Evolutionary conservation across 2,113 vertebrate species (phyloP), one percentile per base, ranked within the genome.

Genomic region (Steatornis caripensis): DNA sequence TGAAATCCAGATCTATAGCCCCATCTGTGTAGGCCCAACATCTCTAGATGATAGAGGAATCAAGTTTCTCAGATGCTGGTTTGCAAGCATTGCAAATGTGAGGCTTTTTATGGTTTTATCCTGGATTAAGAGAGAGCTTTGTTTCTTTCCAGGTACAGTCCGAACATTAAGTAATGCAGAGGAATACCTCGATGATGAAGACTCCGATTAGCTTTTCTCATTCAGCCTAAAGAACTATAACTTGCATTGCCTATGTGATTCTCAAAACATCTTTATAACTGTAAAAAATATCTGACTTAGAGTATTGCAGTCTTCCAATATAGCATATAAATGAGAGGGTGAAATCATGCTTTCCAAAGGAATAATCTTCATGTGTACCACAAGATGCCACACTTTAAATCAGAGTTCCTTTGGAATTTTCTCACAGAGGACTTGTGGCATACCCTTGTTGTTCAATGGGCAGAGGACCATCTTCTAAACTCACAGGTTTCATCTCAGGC

Each of bases 161-260:
- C 98, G 99, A 96, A 98, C 98, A 93, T 98, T 98, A 95, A 99
- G 99, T 98, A 99, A 99, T 37, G 99, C 99, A 15, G 99, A 99
- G 58, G 99, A 99, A 78, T 99, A 99, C 97, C 98, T 99, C 64
- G 99, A 99, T 18, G 99, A 99, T 53, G 99, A 99, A 97, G 99
- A 99, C 96, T 99, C 99, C 0, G 99, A 99, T 97, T 99, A 98
- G 86, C 98, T 86, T 95, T 60, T 76, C 84, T 46, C n/a, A 12
- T 51, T 89, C 86, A 68, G 57, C 60, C n/a, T 95, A 27, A 87
- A 93, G 88, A 97, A 39, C 84, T 94, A 12, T 93, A 97, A 90
- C 76, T 83, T 96, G 60, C 68, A 2, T 97, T 96, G 80, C 92
- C 91, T 97, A 41, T 95, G 87, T 96, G 49, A n/a, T 98, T 98